A percentile compares a stretch with the other conserved stretches of the same genome.
These are phyloP conservation scores for Tricholaema leucomelas DNA, from an alignment of 2,113 vertebrate genomes.

Conservation along the genomic window DNA sequence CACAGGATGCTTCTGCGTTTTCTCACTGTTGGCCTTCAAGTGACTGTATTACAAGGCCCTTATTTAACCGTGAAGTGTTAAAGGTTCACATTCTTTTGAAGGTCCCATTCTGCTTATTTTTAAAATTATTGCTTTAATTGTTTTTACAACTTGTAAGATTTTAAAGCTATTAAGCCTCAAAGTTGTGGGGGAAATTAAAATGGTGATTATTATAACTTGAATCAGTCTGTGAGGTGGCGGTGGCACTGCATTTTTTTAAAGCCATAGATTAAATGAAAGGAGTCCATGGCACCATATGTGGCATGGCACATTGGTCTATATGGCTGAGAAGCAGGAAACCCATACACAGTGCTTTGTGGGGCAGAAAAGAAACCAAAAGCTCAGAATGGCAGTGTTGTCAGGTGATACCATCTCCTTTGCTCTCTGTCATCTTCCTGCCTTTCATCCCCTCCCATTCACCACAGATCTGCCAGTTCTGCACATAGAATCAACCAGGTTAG, in stretches of 20 bases:
- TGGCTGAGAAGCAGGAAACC: slow-evolving; percentile 22
- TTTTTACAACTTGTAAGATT: slow-evolving; percentile 88
- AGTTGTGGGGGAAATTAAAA: slow-evolving; percentile 78
- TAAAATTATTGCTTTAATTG: slow-evolving; percentile 85
- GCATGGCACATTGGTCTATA: slow-evolving; percentile 4
- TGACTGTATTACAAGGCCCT: slow-evolving; percentile 69
- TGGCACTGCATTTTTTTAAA: neutral
- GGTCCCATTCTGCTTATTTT: slow-evolving; percentile 80
- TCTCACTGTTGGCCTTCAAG: slow-evolving; percentile 80
- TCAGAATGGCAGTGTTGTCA: neutral
- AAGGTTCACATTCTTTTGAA: slow-evolving; percentile 81
- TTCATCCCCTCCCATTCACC: neutral
- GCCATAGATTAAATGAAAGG: slow-evolving; percentile 24
- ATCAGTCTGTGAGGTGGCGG: slow-evolving; percentile 16
- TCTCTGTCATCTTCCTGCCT: neutral
- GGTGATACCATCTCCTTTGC: neutral
- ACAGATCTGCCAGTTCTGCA: neutral
- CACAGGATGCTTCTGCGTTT: slow-evolving; percentile 88
- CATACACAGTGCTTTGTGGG: neutral
- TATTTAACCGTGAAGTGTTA: slow-evolving; percentile 86
- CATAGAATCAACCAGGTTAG: no score
- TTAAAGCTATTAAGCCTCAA: slow-evolving; percentile 88
- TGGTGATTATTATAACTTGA: slow-evolving; percentile 65
- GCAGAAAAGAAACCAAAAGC: slow-evolving; percentile 26
- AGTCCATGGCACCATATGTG: neutral